phyloP scores from a whole-genome alignment of 2,797 vertebrate genomes.

The Anas bernieri region DNA sequence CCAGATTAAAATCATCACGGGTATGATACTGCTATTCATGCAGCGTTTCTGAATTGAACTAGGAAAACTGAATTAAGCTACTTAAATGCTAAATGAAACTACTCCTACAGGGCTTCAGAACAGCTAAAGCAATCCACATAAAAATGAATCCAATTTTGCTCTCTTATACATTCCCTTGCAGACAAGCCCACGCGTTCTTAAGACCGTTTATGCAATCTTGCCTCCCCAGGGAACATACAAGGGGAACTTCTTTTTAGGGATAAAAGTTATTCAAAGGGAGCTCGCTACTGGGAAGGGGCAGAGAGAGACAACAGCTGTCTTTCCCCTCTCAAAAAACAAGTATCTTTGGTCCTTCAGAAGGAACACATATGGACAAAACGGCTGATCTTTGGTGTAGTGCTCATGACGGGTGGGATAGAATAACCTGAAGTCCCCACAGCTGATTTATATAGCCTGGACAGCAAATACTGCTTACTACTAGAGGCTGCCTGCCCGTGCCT shows the following conservation, averaged over 20 bases:
- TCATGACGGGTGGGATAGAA: neutral
- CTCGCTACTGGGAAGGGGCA: neutral
- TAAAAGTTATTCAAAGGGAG: slow-evolving; percentile 9
- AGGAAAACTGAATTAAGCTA: slow-evolving; percentile 45
- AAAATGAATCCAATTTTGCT: slow-evolving; percentile 37
- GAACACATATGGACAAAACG: fast-evolving
- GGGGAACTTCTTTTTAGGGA: neutral
- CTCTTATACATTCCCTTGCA: slow-evolving; percentile 29
- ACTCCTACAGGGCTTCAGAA: slow-evolving; percentile 14
- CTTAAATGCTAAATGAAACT: slow-evolving; percentile 21
- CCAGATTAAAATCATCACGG: neutral
- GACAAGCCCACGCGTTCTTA: slow-evolving; percentile 12
- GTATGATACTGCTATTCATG: neutral
- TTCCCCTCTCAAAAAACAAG: neutral
- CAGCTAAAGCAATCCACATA: slow-evolving; percentile 15
- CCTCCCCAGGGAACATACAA: neutral
- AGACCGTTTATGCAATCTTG: slow-evolving; percentile 9
- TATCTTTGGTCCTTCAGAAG: neutral
- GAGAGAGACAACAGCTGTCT: neutral
- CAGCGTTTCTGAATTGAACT: slow-evolving; percentile 9
- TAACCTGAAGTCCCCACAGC: neutral
- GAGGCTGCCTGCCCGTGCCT: neutral
- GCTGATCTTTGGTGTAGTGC: neutral
- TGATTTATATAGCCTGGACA: neutral
- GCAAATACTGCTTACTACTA: neutral